phyloP scores from a whole-genome alignment of 2,797 vertebrate species.

The Artibeus jamaicensis region DNA sequence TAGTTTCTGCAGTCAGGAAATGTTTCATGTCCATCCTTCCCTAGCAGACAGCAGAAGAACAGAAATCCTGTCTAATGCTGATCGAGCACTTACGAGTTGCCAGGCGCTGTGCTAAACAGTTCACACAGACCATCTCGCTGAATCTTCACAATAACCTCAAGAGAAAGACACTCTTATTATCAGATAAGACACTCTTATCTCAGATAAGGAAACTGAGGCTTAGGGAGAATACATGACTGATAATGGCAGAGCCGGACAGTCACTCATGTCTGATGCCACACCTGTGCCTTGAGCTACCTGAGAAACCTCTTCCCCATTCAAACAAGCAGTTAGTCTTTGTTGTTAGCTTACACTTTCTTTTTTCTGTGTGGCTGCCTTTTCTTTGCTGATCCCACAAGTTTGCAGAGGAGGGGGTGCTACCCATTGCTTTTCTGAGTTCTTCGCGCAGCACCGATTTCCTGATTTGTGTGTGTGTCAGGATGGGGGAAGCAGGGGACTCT shows the following conservation, averaged over 20 bases:
- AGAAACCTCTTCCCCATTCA: neutral
- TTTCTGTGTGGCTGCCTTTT: neutral
- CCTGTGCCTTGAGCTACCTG: neutral
- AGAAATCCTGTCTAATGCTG: neutral
- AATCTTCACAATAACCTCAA: neutral
- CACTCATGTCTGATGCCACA: neutral
- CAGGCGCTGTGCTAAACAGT: neutral
- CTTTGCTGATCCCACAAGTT: neutral
- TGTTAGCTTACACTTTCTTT: neutral
- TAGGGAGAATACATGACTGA: neutral
- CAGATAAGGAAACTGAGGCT: neutral
- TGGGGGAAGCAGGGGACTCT: neutral
- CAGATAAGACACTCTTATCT: no score
- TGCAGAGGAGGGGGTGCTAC: neutral
- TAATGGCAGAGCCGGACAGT: neutral
- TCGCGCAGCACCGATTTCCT: neutral
- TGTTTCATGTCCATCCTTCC: neutral
- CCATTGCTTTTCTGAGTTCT: neutral
- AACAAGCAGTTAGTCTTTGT: neutral
- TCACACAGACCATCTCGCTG: neutral
- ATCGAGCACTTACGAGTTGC: neutral
- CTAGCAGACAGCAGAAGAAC: neutral
- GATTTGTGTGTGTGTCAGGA: neutral
- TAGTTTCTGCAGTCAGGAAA: accelerated
- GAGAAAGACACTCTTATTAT: neutral